phyloP scores from a whole-genome alignment of 1,140 invertebrate species.

The Calephelis virginiensis region DNA sequence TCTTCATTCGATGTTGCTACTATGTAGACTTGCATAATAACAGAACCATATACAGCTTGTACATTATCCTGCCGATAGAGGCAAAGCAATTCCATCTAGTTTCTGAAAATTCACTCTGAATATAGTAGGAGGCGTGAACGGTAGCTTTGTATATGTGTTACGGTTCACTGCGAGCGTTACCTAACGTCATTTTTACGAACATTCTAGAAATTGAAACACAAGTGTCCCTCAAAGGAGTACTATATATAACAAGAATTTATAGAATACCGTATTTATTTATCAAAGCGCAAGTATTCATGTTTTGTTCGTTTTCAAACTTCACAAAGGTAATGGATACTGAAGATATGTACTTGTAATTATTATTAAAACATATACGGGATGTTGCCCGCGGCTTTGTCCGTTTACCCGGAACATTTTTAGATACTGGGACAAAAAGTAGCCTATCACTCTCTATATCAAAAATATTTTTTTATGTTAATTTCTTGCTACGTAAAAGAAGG shows the following conservation, averaged over 20 bases:
- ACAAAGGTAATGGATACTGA: no score
- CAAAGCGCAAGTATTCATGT: neutral
- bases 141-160: slow-evolving; percentile 14
- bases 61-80: slow-evolving; percentile 12
- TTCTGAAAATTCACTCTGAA: slow-evolving; percentile 12
- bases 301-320: neutral
- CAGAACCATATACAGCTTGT: slow-evolving; percentile 6
- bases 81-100: slow-evolving; percentile 16
- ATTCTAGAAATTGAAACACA: slow-evolving; percentile 15
- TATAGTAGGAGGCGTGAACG: slow-evolving; percentile 2
- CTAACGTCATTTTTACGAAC: slow-evolving; percentile 14
- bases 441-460: no score
- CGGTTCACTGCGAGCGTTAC: slow-evolving; percentile 3
- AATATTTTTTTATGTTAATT: no score
- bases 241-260: slow-evolving; percentile 1
- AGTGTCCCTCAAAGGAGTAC: slow-evolving; percentile 13
- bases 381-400: no score
- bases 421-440: no score
- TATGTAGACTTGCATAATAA: slow-evolving; percentile 10
- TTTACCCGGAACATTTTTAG: no score
- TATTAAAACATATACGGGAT: no score
- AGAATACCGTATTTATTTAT: neutral
- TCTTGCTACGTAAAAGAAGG: no score
- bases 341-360: no score
- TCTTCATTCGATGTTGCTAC: neutral